Base-by-base conservation (phyloP, 2,113 vertebrate species). In the Atrichornis clamosus region DNA sequence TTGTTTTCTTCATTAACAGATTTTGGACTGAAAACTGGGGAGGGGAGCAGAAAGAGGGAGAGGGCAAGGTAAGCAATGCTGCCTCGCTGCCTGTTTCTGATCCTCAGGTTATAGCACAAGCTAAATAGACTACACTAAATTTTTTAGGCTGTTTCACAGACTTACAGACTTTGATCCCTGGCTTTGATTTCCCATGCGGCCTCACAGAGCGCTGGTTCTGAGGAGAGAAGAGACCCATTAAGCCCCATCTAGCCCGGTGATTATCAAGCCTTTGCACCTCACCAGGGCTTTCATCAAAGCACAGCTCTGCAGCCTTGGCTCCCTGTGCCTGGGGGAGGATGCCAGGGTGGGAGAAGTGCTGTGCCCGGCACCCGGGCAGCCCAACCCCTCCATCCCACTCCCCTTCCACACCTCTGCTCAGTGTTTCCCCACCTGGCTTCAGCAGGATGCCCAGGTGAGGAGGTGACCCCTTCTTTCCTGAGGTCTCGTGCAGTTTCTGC, bases 111-210 rank as follows among this genome's bases (percentile, higher is more conserved):
- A 73, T 39, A 80, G 92, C 96, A 94, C 92, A 92, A 87, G 77
- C 95, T 96, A 94, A 96, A 92, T 41, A 94, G 85, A 86, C 85
- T 72, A 9, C 22, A 62, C 87, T 96, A 79, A 93, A 94, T 96
- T 93, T 93, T 93, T 93, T 84, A 96, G 91, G 49, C 81, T 68
- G 64, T 82, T 96, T 93, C 70, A 24, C 89, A 72, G 87, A 33
- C 53, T 72, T 50, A 27, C 35, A 91, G 96, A 47, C 95, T 96
- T 96, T 97, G 96, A 96, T 96, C 95, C 89, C 69, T 0, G 0
- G 70, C 87, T 97, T 95, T 96, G 93, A 96, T 96, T 96, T 97
- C 94, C 91, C 93, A 73, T 0, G 42, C 0, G 53, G 87, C 93
- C 20, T 10, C 0, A 1, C 83, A 23, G 90, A 67, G 56, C 5